These are phyloP conservation scores for Pseudochaenichthys georgianus DNA, from an alignment of 2,797 vertebrate species.

Conservation along the genomic window DNA sequence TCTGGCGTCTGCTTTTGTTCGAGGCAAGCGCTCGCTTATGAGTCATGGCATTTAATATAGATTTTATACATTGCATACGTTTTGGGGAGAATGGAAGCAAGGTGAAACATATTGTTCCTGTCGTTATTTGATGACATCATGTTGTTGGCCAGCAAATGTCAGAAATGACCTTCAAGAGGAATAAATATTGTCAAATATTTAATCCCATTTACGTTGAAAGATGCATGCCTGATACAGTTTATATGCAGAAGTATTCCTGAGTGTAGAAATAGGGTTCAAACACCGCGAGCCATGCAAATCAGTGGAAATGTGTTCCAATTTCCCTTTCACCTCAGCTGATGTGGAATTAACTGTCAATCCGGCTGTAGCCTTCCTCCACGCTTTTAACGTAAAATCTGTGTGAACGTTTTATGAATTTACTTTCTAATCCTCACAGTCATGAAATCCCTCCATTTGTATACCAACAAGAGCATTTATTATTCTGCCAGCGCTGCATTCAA, in stretches of 20 bases:
- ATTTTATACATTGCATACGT: conserved; percentile 65
- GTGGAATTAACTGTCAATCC: conserved; percentile 42
- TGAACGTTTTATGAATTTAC: conserved; percentile 52
- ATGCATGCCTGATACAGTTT: conserved; percentile 19
- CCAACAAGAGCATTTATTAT: conserved; percentile 62
- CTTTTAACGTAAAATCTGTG: conserved; percentile 51
- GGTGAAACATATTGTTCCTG: conserved; percentile 42
- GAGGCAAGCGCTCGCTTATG: conserved; percentile 48
- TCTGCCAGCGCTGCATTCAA: conserved; percentile 43
- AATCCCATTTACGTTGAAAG: conserved; percentile 42
- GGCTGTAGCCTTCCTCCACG: conserved; percentile 23
- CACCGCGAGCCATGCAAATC: conserved; percentile 48
- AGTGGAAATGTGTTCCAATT: conserved; percentile 38
- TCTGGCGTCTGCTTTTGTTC: conserved; percentile 73
- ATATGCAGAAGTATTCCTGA: conserved; percentile 32
- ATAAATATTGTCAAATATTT: conserved; percentile 43
- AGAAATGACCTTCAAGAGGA: conserved; percentile 50
- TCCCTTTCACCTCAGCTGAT: conserved; percentile 48
- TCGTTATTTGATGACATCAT: conserved; percentile 47
- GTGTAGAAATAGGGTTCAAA: conserved; percentile 52
- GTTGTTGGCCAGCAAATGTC: conserved; percentile 39
- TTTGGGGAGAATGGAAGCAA: conserved; percentile 51
- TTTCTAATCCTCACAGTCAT: conserved; percentile 41
- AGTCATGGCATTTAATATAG: conserved; percentile 67
- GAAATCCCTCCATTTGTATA: conserved; percentile 59